Percentiles rank a stretch among this genome's conserved stretches.
Conservation (phyloP, 2,888 invertebrate species). For the Euphydryas editha region DNA sequence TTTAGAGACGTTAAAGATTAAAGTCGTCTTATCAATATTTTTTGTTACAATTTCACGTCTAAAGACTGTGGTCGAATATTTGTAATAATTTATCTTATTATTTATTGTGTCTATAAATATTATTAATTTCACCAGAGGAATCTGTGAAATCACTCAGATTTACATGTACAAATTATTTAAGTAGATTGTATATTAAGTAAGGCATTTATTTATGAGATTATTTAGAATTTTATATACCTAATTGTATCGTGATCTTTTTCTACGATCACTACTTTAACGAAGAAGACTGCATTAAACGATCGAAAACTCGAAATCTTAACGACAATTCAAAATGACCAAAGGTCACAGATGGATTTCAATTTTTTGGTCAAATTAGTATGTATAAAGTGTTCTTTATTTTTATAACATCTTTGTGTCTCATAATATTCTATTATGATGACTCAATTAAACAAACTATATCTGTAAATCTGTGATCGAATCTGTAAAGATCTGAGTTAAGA, state of each 20-base stretch:
- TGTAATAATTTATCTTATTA: conserved; percentile 78
- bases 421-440: conserved; percentile 6
- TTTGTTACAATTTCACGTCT: conserved; percentile 69
- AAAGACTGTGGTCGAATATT: conserved; percentile 76
- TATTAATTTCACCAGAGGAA: conserved; percentile 66
- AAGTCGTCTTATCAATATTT: conserved; percentile 55
- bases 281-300: conserved; percentile 79
- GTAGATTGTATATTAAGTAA: conserved; percentile 67
- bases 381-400: neutral
- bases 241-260: conserved; percentile 77
- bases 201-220: conserved; percentile 82
- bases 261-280: conserved; percentile 52
- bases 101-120: conserved; percentile 77
- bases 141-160: conserved; percentile 66
- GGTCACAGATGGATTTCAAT: conserved; percentile 18
- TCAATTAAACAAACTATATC: neutral
- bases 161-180: conserved; percentile 82
- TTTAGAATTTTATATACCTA: conserved; percentile 69
- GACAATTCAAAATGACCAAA: conserved; percentile 33
- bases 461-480: conserved; percentile 23
- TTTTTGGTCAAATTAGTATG: neutral
- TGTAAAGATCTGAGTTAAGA: conserved; percentile 34
- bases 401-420: neutral
- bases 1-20: conserved; percentile 68
- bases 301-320: conserved; percentile 55